These are phyloP conservation scores for Monochamus saltuarius DNA, from an alignment of 1,140 invertebrate genomes.

Conservation along the genomic window DNA sequence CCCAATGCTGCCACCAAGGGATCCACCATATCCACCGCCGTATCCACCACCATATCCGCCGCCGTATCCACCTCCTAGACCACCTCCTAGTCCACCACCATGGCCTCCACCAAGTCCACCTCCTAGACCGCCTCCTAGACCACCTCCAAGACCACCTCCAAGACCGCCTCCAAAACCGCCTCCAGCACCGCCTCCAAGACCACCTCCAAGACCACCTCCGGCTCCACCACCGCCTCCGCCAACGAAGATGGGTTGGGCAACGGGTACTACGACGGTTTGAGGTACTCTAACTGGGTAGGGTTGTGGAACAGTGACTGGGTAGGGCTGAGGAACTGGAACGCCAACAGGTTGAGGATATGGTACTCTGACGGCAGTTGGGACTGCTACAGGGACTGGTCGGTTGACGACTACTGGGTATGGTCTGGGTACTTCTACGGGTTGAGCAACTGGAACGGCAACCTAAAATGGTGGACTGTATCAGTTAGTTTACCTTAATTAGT, in stretches of 20 bases:
- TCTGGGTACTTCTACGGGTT: slow-evolving; percentile 49
- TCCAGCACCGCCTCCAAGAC: slow-evolving; percentile 24
- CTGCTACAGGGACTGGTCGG: slow-evolving; percentile 38
- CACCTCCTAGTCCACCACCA: slow-evolving; percentile 12
- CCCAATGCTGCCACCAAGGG: slow-evolving; percentile 23
- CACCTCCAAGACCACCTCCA: slow-evolving; percentile 29
- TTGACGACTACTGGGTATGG: slow-evolving; percentile 41
- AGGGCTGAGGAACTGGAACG: slow-evolving; percentile 39
- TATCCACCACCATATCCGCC: slow-evolving; percentile 20
- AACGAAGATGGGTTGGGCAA: slow-evolving; percentile 49
- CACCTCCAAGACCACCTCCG: slow-evolving; percentile 19
- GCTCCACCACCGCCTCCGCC: slow-evolving; percentile 32
- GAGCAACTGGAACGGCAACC: slow-evolving; percentile 42
- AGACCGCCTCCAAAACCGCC: slow-evolving; percentile 20
- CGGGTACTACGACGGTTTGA: slow-evolving; percentile 41
- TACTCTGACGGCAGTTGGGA: slow-evolving; percentile 36
- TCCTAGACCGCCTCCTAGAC: slow-evolving; percentile 32
- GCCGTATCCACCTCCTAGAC: slow-evolving; percentile 23
- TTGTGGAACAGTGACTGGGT: slow-evolving; percentile 42
- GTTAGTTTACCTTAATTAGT: neutral
- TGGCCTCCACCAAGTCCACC: slow-evolving; percentile 21
- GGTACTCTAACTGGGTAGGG: slow-evolving; percentile 41
- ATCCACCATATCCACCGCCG: slow-evolving; percentile 25
- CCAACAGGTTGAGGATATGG: slow-evolving; percentile 40
- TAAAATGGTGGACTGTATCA: neutral